phyloP scores from a whole-genome alignment of 1,140 invertebrate species.

The Trichoplusia ni region DNA sequence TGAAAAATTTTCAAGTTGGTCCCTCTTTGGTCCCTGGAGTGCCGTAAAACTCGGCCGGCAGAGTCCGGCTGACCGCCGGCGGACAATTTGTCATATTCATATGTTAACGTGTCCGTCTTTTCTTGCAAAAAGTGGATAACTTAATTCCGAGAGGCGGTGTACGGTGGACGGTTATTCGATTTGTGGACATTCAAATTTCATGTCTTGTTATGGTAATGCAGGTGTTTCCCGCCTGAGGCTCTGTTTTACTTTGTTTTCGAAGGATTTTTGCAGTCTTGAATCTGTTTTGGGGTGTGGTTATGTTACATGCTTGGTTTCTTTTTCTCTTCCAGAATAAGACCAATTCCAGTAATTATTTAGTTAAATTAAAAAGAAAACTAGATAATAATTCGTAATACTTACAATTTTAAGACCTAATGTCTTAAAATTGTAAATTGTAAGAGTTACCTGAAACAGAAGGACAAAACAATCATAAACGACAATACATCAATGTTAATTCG shows the following conservation, averaged over 20 bases:
- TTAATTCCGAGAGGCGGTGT: constrained; percentile 65
- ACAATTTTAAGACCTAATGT: no score
- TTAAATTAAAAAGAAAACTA: not conserved
- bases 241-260: constrained; percentile 47
- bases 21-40: constrained; percentile 65
- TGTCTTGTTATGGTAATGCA: constrained; percentile 79
- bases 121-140: constrained; percentile 81
- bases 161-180: constrained; percentile 71
- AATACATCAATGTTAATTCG: no score
- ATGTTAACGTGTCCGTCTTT: constrained; percentile 79
- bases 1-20: constrained; percentile 79
- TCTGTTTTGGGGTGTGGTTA: constrained; percentile 27
- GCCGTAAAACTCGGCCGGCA: constrained; percentile 73
- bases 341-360: not conserved
- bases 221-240: constrained; percentile 67
- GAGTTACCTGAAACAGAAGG: no score
- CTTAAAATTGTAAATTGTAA: no score
- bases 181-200: constrained; percentile 80
- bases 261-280: constrained; percentile 25
- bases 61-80: constrained; percentile 64
- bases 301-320: not conserved
- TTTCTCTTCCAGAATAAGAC: no score
- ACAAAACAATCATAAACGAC: no score
- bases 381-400: not conserved
- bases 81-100: constrained; percentile 81